Conservation (phyloP, 2,113 vertebrate genomes). For the Nibea coibor region DNA sequence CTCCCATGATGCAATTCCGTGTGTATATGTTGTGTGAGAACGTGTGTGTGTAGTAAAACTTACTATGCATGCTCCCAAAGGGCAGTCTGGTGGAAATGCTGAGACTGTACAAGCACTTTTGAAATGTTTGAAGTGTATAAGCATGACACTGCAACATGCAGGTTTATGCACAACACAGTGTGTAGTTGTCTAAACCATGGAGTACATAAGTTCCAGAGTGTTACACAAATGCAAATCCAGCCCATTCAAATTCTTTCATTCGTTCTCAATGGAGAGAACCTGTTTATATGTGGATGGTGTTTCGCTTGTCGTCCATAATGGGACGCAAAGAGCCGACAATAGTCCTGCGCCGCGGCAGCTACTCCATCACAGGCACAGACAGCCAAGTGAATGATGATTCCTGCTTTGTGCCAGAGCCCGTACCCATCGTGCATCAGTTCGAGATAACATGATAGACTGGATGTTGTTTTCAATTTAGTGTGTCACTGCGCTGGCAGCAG, state of each 20-base stretch:
- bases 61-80: not conserved
- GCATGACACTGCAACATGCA: not conserved
- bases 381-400: conserved; percentile 58
- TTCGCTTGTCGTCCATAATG: conserved; percentile 56
- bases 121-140: not conserved
- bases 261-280: conserved; percentile 42
- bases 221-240: conserved; percentile 13
- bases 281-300: conserved; percentile 52
- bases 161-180: not conserved
- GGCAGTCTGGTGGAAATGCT: not conserved
- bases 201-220: not conserved
- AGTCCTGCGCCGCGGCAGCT: conserved; percentile 39
- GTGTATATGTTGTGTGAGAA: not conserved
- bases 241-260: not conserved
- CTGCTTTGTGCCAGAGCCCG: conserved; percentile 26
- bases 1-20: not conserved
- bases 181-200: not conserved
- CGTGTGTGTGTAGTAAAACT: not conserved
- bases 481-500: conserved; percentile 5
- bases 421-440: conserved; percentile 56
- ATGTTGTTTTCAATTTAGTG: conserved; percentile 39
- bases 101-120: not conserved
- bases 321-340: conserved; percentile 45
- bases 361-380: conserved; percentile 65
- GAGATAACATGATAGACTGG: conserved; percentile 28